phyloP scores from a whole-genome alignment of 2,797 vertebrate species.

The Myotis pilosus region DNA sequence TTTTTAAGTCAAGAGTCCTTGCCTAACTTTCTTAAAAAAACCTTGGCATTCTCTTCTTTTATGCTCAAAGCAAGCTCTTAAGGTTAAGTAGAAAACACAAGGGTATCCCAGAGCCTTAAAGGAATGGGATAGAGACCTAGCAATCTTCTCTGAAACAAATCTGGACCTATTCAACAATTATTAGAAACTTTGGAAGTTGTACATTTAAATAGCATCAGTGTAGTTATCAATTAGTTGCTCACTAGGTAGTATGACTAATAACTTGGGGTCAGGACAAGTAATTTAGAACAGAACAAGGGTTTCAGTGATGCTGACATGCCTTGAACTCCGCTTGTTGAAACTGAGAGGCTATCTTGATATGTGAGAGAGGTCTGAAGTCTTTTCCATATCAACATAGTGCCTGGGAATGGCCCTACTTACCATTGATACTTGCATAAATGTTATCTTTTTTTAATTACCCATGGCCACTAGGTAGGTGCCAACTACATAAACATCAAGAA shows the following conservation, averaged over 20 bases:
- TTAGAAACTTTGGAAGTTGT: not conserved
- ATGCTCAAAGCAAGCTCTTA: conserved; percentile 16
- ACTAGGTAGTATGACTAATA: not conserved
- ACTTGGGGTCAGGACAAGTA: not conserved
- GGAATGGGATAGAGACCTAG: not conserved
- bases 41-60: not conserved
- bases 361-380: not conserved
- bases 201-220: not conserved
- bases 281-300: conserved; percentile 1
- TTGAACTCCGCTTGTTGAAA: not conserved
- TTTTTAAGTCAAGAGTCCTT: not conserved
- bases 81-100: conserved; percentile 16
- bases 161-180: not conserved
- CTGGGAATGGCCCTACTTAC: not conserved
- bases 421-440: not conserved
- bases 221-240: not conserved
- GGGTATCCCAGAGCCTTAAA: not conserved
- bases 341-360: not conserved
- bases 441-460: conserved; percentile 6
- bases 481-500: conserved; percentile 21
- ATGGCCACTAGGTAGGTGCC: not conserved
- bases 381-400: not conserved
- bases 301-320: not conserved
- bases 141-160: conserved; percentile 21
- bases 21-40: not conserved